Conservation (phyloP, 1,140 invertebrate species). For the Dendrolimus kikuchii region DNA sequence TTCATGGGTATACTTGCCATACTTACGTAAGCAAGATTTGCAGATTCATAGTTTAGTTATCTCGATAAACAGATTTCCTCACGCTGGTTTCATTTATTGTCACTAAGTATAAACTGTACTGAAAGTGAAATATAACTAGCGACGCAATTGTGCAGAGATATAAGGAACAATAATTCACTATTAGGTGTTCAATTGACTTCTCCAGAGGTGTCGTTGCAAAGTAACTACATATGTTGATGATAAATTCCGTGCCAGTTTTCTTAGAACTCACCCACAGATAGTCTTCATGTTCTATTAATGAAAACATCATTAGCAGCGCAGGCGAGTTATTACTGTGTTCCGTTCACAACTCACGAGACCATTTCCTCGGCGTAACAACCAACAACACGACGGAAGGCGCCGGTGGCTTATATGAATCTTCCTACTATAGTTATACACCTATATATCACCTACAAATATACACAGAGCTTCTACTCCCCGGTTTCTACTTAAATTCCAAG, state of each 20-base stretch:
- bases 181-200: not conserved
- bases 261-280: slow-evolving; percentile 23
- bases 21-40: too few species aligned
- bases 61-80: too few species aligned
- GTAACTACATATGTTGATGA: not conserved
- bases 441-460: slow-evolving; percentile 18
- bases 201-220: not conserved
- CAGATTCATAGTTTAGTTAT: too few species aligned
- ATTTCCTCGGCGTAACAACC: slow-evolving; percentile 44
- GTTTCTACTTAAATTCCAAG: slow-evolving; percentile 4
- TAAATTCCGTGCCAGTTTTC: slow-evolving; percentile 6
- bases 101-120: too few species aligned
- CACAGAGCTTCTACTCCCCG: slow-evolving; percentile 16
- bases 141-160: too few species aligned
- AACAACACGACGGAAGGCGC: slow-evolving; percentile 29
- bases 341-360: slow-evolving; percentile 27
- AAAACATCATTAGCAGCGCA: slow-evolving; percentile 29
- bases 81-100: too few species aligned
- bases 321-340: slow-evolving; percentile 21
- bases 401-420: slow-evolving; percentile 41
- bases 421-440: slow-evolving; percentile 18
- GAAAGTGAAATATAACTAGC: too few species aligned
- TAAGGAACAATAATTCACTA: not conserved
- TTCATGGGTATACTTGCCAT: too few species aligned
- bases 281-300: slow-evolving; percentile 3